Evolutionary conservation across 2,113 vertebrate genomes (phyloP), one percentile per base, ranked within the genome.

Genomic region (Cyanocitta stelleri): DNA sequence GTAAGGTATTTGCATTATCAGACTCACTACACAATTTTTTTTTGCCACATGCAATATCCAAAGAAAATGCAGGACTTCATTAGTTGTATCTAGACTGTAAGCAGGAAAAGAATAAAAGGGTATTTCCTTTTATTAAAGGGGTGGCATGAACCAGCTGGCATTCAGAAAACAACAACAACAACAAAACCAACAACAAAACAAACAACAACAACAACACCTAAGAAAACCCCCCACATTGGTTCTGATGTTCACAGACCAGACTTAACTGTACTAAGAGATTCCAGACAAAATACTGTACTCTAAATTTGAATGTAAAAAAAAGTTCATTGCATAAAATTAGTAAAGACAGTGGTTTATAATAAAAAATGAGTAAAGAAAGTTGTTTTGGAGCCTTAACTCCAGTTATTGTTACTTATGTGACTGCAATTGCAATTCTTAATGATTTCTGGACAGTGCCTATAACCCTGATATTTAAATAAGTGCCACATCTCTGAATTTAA

Each of bases 61-160:
- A 71, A 95, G 91, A 95, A 95, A 97, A 92, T 71, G 35, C 64
- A 95, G 69, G 55, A 88, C 59, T 84, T 95, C 19, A 56, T 61
- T 79, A 52, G 13, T 35, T 56, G 11, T 43, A 61, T 23, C 29
- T 46, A 19, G 7, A 48, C 11, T 51, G 37, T 54, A 76, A 76
- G 52, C 18, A 63, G 54, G 21, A 64, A 10, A 66, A 48, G 68
- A 37, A 4, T 15, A 33, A 41, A 33, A 41, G n/a, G 12, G 9
- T 26, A 20, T 35, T 68, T 41, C n/a, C 33, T 22, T 29, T 82
- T 41, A 12, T 16, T 32, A 41, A n/a, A 68, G 29, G 10, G 3
- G 1, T 46, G 66, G 11, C 44, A 58, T 21, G 15, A 59, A 48
- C 26, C n/a, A 64, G 16, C 27, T 84, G 48, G 7, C 52, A 44